These are phyloP conservation scores for Glyptemys insculpta DNA, from an alignment of 2,797 vertebrate species.

Conservation along the genomic window DNA sequence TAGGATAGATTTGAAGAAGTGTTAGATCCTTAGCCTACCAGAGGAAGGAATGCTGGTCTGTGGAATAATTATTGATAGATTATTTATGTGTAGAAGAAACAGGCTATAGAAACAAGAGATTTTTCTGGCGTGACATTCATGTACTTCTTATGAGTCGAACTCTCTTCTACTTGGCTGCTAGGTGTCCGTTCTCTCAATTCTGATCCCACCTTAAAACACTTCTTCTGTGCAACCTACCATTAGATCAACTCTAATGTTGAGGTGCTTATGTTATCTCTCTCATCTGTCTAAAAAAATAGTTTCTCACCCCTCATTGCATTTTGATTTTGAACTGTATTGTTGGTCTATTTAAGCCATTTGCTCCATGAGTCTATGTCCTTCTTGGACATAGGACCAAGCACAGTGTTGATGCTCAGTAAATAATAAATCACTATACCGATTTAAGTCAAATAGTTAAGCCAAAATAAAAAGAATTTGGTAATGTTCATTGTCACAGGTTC, in stretches of 20 bases:
- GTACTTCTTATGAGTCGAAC: background rate
- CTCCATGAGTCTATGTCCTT: background rate
- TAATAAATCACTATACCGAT: slow-evolving; percentile 46
- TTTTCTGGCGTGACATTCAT: background rate
- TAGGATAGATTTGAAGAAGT: background rate
- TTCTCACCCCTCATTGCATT: slow-evolving; percentile 8
- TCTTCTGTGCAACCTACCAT: background rate
- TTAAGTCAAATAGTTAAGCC: slow-evolving; percentile 56
- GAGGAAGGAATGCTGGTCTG: background rate
- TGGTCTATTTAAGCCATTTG: slow-evolving; percentile 42
- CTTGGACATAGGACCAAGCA: slow-evolving; percentile 15
- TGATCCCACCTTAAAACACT: background rate
- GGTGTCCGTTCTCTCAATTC: background rate
- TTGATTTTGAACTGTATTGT: slow-evolving; percentile 27
- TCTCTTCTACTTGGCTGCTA: slow-evolving; percentile 11
- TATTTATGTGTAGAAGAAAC: background rate
- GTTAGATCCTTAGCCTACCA: background rate
- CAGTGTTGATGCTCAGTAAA: slow-evolving; percentile 42
- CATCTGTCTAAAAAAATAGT: background rate
- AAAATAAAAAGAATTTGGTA: slow-evolving; percentile 21
- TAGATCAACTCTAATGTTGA: background rate
- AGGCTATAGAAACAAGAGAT: background rate
- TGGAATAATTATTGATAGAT: background rate
- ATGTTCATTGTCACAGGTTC: slow-evolving; percentile 60
- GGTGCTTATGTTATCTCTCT: background rate